Conservation (phyloP, 2,113 vertebrate species). For the Oncorhynchus mykiss region DNA sequence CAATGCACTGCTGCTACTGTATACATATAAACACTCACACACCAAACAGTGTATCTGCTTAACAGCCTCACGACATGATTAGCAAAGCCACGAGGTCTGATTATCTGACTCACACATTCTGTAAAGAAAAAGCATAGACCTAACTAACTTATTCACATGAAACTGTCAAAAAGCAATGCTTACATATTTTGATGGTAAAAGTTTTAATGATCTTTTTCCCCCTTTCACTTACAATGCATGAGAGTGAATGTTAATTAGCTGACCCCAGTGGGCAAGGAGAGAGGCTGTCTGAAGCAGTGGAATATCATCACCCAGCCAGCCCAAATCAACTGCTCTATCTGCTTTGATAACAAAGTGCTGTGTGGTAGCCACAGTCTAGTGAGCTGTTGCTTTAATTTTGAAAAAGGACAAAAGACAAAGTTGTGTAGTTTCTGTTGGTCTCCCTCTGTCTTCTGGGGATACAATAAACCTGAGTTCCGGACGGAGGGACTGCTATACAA, state of each 20-base stretch:
- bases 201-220: conserved; percentile 8
- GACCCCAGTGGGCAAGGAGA: background rate
- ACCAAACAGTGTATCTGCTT: background rate
- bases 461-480: conserved; percentile 57
- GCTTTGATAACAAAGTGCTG: background rate
- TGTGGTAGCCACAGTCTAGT: conserved; percentile 45
- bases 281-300: background rate
- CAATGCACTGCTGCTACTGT: background rate
- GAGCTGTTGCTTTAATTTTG: conserved; percentile 69
- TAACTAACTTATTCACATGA: conserved; percentile 8
- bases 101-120: background rate
- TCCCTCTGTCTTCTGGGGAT: conserved; percentile 51
- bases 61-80: background rate
- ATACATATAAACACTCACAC: background rate
- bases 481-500: conserved; percentile 33
- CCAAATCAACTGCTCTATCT: conserved; percentile 8
- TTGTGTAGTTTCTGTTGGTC: conserved; percentile 47
- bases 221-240: background rate
- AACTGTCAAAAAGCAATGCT: background rate
- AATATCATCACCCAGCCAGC: conserved; percentile 2
- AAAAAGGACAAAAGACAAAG: conserved; percentile 44
- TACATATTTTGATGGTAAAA: conserved; percentile 4
- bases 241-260: conserved; percentile 16
- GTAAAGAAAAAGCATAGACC: background rate
- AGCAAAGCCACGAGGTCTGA: conserved; percentile 2